Conservation (phyloP, 2,797 vertebrate genomes). For the Apodemus agrarius region DNA sequence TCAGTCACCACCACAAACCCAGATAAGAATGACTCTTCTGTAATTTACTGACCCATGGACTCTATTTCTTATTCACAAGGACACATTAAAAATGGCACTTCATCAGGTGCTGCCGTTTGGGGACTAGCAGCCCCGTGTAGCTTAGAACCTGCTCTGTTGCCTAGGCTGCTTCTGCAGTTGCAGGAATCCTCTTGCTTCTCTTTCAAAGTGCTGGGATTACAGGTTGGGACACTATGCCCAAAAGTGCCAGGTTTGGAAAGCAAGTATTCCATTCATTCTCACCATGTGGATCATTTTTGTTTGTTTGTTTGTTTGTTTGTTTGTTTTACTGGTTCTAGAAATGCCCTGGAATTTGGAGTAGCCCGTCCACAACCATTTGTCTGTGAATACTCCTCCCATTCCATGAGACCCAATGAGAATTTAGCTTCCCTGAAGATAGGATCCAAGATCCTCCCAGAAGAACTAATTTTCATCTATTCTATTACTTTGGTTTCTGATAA, state of each 20-base stretch:
- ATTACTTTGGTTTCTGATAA: background rate
- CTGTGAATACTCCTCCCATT: conserved; percentile 9
- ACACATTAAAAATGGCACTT: background rate
- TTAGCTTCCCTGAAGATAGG: background rate
- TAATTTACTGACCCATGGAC: background rate
- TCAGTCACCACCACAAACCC: background rate
- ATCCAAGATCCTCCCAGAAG: background rate
- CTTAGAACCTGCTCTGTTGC: background rate
- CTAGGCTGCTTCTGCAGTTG: background rate
- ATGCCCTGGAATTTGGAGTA: background rate
- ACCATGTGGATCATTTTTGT: background rate
- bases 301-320: background rate
- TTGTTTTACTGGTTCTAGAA: background rate
- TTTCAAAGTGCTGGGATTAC: background rate
- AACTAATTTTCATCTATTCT: background rate
- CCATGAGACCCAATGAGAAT: background rate
- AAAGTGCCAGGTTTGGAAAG: background rate
- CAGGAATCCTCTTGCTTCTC: background rate
- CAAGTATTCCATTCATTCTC: background rate
- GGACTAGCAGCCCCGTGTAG: background rate
- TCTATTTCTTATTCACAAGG: background rate
- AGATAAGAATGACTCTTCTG: background rate
- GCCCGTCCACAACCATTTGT: background rate
- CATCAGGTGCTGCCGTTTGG: background rate
- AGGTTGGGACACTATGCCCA: background rate